Conservation (phyloP, 2,797 vertebrate species). For the Acanthornis magna region DNA sequence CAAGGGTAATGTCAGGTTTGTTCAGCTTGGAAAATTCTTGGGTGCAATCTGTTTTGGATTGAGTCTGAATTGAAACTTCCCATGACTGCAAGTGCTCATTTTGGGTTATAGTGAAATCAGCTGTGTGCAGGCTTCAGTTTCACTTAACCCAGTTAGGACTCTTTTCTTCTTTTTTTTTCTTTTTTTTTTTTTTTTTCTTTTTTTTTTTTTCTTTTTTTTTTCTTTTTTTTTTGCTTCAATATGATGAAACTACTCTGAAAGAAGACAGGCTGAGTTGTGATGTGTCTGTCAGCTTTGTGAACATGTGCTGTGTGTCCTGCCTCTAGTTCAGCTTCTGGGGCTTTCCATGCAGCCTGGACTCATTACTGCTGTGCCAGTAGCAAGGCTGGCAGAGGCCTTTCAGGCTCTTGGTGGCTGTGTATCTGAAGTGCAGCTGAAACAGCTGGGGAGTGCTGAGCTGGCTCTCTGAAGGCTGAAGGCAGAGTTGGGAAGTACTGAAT, state of each 20-base stretch:
- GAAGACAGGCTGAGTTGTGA: neutral
- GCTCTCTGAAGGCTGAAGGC: neutral
- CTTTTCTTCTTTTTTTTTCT: neutral
- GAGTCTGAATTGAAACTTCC: neutral
- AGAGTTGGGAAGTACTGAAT: neutral
- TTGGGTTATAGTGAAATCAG: neutral
- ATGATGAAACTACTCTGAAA: neutral
- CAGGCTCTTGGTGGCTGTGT: neutral
- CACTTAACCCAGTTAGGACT: neutral
- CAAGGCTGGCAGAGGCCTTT: neutral
- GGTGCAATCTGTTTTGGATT: neutral
- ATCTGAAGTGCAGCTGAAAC: neutral
- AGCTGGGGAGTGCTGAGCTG: neutral
- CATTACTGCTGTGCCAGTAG: neutral
- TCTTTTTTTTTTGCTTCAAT: neutral
- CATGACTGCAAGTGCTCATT: neutral
- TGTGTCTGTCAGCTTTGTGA: neutral
- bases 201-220: neutral
- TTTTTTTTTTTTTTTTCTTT: neutral
- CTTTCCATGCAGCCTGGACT: accelerated
- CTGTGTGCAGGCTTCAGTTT: neutral
- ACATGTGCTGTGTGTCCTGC: accelerated
- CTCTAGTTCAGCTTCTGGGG: neutral
- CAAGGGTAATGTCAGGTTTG: neutral
- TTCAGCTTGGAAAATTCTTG: neutral